Percentiles rank a stretch among this genome's conserved stretches.
Evolutionary conservation across 2,888 invertebrate genomes (phyloP).

Genomic region (Odontocolon sp.): DNA sequence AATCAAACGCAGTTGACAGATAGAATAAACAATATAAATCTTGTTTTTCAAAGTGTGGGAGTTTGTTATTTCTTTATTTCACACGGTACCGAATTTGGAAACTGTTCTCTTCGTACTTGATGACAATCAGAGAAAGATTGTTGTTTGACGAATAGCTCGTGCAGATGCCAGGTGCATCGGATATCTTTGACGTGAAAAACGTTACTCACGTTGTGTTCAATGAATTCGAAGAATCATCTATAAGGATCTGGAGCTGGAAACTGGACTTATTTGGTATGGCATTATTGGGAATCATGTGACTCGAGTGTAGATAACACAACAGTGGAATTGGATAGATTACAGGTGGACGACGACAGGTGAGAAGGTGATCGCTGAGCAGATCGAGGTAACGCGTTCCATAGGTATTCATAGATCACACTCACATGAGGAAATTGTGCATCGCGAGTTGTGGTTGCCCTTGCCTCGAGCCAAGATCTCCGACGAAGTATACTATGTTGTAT

Average conservation of each 20-base stretch:
- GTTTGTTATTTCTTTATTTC: too few species aligned
- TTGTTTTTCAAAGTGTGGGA: too few species aligned
- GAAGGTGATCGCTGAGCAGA: background rate
- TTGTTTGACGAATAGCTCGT: too few species aligned
- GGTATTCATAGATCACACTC: too few species aligned
- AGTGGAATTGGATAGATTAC: conserved; percentile 5
- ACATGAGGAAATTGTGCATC: background rate
- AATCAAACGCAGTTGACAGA: too few species aligned
- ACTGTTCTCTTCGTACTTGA: conserved; percentile 5
- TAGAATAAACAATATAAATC: too few species aligned
- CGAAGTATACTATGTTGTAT: background rate
- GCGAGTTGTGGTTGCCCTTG: conserved; percentile 20
- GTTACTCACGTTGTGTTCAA: too few species aligned
- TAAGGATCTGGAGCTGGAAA: too few species aligned
- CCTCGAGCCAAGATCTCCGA: conserved; percentile 26
- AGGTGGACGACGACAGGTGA: conserved; percentile 16
- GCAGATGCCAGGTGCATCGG: too few species aligned
- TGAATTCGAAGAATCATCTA: too few species aligned
- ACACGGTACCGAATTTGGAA: conserved; percentile 43
- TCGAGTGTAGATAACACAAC: background rate
- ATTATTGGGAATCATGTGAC: background rate
- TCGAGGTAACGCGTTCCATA: too few species aligned
- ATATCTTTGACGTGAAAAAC: too few species aligned
- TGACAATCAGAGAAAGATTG: background rate
- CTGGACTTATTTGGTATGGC: conserved; percentile 45